Evolutionary conservation across 2,797 vertebrate species (phyloP).

Genomic region (Argentina silus): DNA sequence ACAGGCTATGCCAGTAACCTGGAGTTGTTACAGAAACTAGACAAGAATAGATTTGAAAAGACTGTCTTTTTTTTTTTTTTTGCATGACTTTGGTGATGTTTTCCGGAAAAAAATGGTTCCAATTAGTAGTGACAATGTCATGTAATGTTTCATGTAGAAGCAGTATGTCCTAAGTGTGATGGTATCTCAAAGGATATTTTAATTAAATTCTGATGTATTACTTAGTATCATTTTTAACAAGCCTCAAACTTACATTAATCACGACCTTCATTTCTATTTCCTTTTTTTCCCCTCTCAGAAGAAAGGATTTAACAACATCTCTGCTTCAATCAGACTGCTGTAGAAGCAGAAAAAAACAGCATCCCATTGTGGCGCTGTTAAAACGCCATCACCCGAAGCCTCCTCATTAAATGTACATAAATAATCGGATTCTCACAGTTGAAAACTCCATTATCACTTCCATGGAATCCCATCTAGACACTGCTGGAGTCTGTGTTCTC

Average conservation of each 20-base stretch:
- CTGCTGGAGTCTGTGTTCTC: slow-evolving; percentile 31
- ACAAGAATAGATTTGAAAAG: slow-evolving; percentile 45
- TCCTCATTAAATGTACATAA: slow-evolving; percentile 61
- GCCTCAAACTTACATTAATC: slow-evolving; percentile 24
- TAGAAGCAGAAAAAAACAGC: slow-evolving; percentile 34
- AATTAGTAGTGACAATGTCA: slow-evolving; percentile 15
- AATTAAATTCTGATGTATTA: slow-evolving; percentile 38
- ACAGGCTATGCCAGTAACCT: slow-evolving; percentile 16
- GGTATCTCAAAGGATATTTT: slow-evolving; percentile 20
- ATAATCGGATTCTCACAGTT: slow-evolving; percentile 45
- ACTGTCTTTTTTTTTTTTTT: slow-evolving; percentile 13
- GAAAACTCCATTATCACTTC: slow-evolving; percentile 40
- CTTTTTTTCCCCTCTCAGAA: slow-evolving; percentile 5
- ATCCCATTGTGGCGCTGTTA: slow-evolving; percentile 33
- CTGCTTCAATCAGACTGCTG: slow-evolving; percentile 36
- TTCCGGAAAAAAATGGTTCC: neutral
- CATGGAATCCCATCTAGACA: slow-evolving; percentile 36
- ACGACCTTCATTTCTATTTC: slow-evolving; percentile 13
- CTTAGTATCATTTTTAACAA: slow-evolving; percentile 33
- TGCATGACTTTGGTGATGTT: slow-evolving; percentile 16
- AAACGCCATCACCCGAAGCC: slow-evolving; percentile 23
- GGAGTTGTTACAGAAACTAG: slow-evolving; percentile 41
- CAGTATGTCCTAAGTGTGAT: neutral
- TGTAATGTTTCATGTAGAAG: slow-evolving; percentile 5
- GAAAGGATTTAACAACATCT: slow-evolving; percentile 13